Evolutionary conservation across 2,888 invertebrate species (phyloP).

Genomic region (Catocala sponsa): DNA sequence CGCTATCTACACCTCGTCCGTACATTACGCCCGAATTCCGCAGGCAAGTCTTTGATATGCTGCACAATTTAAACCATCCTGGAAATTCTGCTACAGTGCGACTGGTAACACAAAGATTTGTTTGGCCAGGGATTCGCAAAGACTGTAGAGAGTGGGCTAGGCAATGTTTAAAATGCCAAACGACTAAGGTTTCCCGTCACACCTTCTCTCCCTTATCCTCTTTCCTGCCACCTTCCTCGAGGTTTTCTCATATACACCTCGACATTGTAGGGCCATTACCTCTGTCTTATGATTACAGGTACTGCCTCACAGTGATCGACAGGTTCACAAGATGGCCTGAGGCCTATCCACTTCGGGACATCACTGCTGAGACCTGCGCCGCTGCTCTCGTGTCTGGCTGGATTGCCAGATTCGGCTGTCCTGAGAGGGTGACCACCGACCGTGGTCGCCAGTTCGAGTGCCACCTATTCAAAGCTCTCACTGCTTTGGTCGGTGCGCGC

Average conservation of each 20-base stretch:
- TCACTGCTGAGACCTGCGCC: constrained; percentile 47
- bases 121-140: not conserved
- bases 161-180: not conserved
- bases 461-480: not conserved
- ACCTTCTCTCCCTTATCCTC: not conserved
- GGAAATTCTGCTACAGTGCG: not conserved
- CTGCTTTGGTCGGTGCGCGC: not conserved
- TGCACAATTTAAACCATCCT: not conserved
- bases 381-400: too few species aligned
- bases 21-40: not conserved
- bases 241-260: constrained; percentile 20
- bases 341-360: too few species aligned
- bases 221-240: not conserved
- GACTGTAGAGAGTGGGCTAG: not conserved
- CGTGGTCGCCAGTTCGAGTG: constrained; percentile 4
- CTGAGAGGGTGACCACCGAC: constrained; percentile 1
- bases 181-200: not conserved
- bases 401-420: not conserved
- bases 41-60: not conserved
- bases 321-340: constrained; percentile 41
- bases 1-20: not conserved
- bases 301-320: constrained; percentile 31
- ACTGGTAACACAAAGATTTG: not conserved
- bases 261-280: constrained; percentile 30
- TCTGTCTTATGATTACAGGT: constrained; percentile 16